Conservation (phyloP, 2,113 vertebrate genomes). For the Marmota monax region DNA sequence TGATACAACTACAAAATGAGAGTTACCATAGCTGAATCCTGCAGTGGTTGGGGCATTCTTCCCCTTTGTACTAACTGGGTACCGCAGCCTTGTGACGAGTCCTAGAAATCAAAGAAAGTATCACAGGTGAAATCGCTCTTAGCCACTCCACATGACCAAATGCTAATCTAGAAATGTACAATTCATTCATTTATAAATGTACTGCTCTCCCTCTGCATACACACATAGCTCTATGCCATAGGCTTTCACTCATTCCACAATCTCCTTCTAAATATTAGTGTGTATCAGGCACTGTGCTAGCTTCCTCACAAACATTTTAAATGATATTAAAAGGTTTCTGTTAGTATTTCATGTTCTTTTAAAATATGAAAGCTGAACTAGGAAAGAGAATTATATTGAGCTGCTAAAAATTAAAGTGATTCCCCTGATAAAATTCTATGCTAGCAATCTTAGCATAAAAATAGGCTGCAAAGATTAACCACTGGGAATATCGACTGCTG, state of each 20-base stretch:
- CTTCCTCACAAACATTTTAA: not conserved
- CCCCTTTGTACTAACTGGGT: constrained; percentile 92
- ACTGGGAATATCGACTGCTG: not conserved
- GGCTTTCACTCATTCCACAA: not conserved
- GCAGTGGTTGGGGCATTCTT: constrained; percentile 93
- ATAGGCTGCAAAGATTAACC: not conserved
- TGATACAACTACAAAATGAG: not conserved
- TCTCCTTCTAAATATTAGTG: not conserved
- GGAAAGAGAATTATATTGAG: not conserved
- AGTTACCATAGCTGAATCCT: constrained; percentile 97
- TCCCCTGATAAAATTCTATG: not conserved
- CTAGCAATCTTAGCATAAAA: not conserved
- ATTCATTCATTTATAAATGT: not conserved
- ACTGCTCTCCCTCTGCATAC: not conserved
- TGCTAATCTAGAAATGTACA: not conserved
- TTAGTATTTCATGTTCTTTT: constrained; percentile 4
- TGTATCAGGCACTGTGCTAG: not conserved
- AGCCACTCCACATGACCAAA: not conserved
- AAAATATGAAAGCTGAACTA: not conserved
- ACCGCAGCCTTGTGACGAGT: constrained; percentile 94
- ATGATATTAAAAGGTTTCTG: constrained; percentile 43
- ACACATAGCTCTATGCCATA: not conserved
- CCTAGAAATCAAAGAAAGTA: constrained; percentile 86
- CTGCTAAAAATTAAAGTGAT: constrained; percentile 44
- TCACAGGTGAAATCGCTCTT: constrained; percentile 23